phyloP scores from a whole-genome alignment of 2,888 invertebrate genomes.

The Leptarthrus brevirostris region DNA sequence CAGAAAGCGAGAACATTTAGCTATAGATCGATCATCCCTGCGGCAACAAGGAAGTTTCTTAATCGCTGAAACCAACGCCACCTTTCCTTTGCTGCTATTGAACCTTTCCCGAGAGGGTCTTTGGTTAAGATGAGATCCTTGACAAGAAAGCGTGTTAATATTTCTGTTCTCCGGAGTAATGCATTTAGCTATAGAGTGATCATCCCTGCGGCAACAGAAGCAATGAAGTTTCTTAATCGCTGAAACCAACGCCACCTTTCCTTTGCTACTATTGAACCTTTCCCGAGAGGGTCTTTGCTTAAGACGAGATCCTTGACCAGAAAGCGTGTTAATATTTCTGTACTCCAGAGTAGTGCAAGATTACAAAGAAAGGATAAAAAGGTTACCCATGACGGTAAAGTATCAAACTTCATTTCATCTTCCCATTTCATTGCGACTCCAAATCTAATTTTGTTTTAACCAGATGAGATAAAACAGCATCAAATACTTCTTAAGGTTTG shows the following conservation, averaged over 20 bases:
- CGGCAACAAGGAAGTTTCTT: not conserved
- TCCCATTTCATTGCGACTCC: slow-evolving; percentile 18
- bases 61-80: not conserved
- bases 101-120: not conserved
- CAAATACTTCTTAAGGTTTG: not conserved
- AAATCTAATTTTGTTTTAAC: not conserved
- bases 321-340: not conserved
- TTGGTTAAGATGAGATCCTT: not conserved
- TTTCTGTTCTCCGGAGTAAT: slow-evolving; percentile 6
- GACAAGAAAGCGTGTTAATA: not conserved
- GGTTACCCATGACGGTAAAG: slow-evolving; percentile 10
- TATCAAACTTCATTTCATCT: not conserved
- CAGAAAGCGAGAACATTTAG: too few relatives aligned
- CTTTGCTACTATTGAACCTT: not conserved
- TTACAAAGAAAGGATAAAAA: slow-evolving; percentile 12
- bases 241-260: not conserved
- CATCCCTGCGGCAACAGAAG: not conserved
- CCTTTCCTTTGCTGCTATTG: not conserved
- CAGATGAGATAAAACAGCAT: not conserved
- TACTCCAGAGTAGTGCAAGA: slow-evolving; percentile 23
- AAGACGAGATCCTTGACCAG: not conserved
- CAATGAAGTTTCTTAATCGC: not conserved
- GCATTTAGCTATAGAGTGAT: not conserved
- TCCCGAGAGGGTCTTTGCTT: slow-evolving; percentile 1
- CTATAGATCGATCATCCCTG: too few relatives aligned